Percentiles rank a stretch among this genome's conserved stretches.
Evolutionary conservation across 2,888 invertebrate species (phyloP).

Genomic region (Tridacna gigas): DNA sequence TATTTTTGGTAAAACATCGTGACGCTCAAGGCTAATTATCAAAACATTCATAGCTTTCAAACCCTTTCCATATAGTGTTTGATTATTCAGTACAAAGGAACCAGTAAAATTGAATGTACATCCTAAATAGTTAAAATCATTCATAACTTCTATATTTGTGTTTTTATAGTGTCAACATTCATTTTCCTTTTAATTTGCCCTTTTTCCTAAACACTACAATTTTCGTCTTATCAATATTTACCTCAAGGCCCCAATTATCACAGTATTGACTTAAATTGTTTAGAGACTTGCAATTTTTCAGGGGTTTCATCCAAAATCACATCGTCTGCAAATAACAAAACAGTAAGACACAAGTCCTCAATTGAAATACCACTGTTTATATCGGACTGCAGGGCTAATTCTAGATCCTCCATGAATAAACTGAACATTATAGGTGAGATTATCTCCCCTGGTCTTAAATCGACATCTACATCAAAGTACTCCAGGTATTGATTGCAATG

Average conservation of each 20-base stretch:
- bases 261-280: neutral
- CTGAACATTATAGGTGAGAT: slow-evolving; percentile 23
- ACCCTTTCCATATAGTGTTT: slow-evolving; percentile 13
- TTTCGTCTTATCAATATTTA: slow-evolving; percentile 5
- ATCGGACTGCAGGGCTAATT: slow-evolving; percentile 15
- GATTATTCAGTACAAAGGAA: slow-evolving; percentile 1
- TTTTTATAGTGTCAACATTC: neutral
- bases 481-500: slow-evolving; percentile 6
- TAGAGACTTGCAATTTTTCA: neutral
- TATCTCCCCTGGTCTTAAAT: slow-evolving; percentile 22
- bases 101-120: slow-evolving; percentile 26
- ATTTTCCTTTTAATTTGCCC: neutral
- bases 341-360: neutral
- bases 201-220: slow-evolving; percentile 22
- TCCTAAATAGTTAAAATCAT: slow-evolving; percentile 26
- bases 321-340: neutral
- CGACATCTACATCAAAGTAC: slow-evolving; percentile 11
- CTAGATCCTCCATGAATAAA: slow-evolving; percentile 18
- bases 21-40: neutral
- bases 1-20: slow-evolving; percentile 2
- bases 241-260: neutral
- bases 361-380: slow-evolving; percentile 1
- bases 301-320: neutral
- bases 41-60: slow-evolving; percentile 31
- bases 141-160: neutral